These are phyloP conservation scores for Arbacia lixula DNA, from an alignment of 53 echinoderm and acorn worm genomes.

Conservation along the genomic window DNA sequence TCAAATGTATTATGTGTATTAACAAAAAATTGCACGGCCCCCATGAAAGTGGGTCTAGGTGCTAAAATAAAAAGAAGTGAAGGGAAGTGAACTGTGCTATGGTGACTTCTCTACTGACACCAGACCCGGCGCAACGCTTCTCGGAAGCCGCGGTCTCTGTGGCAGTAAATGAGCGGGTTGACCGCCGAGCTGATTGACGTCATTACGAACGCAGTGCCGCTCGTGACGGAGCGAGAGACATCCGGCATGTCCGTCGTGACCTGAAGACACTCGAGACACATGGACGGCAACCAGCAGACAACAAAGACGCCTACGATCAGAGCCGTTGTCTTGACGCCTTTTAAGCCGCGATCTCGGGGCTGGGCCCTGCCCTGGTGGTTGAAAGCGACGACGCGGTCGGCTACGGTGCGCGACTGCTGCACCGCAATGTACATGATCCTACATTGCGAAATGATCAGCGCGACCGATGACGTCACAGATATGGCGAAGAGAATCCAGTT, in stretches of 20 bases:
- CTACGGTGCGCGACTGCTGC: constrained; percentile 1
- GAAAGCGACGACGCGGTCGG: not conserved
- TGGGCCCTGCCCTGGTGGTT: not conserved
- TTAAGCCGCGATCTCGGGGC: not conserved
- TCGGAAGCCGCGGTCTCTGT: not conserved
- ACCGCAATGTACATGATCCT: not conserved
- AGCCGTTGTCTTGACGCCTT: not conserved
- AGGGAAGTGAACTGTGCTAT: too few relatives aligned
- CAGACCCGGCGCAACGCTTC: too few relatives aligned
- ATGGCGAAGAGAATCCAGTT: not conserved
- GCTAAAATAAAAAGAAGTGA: too few relatives aligned
- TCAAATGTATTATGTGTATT: too few relatives aligned
- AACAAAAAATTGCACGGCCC: too few relatives aligned
- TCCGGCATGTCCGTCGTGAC: not conserved
- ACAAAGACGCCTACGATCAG: not conserved
- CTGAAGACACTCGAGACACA: not conserved
- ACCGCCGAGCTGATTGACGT: not conserved
- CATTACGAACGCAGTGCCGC: not conserved
- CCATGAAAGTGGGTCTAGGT: too few relatives aligned
- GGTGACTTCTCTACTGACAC: too few relatives aligned
- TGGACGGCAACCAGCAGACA: not conserved
- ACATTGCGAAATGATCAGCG: not conserved
- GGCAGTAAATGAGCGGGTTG: constrained; percentile 6
- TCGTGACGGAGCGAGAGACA: not conserved
- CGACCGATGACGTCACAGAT: not conserved